Evolutionary conservation across 2,797 vertebrate genomes (phyloP).

Genomic region (Tangara arthus): DNA sequence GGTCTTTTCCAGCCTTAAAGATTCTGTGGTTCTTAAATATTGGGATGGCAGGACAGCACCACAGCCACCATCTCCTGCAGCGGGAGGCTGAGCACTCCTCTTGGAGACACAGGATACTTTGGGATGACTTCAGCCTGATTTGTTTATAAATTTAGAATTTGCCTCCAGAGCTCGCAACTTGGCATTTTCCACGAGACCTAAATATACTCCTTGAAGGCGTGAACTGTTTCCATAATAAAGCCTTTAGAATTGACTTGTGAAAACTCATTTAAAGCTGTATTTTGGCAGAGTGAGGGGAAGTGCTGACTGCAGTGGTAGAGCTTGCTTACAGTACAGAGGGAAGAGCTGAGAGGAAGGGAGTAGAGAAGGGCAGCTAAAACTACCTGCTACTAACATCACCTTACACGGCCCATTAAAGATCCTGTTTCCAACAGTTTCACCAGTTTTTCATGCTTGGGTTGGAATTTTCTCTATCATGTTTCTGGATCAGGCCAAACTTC

Average conservation of each 20-base stretch:
- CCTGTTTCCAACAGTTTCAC: not conserved
- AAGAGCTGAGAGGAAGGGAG: not conserved
- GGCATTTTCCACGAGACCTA: constrained; percentile 28
- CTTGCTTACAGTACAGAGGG: not conserved
- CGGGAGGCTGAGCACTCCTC: not conserved
- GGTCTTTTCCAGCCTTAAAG: not conserved
- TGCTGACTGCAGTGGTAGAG: not conserved
- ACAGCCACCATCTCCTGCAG: not conserved
- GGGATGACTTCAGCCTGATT: constrained; percentile 3
- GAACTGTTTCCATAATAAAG: constrained; percentile 28
- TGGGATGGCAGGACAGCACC: not conserved
- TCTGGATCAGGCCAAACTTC: not conserved
- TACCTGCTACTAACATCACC: not conserved
- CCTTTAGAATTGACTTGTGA: not conserved
- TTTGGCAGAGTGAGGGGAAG: not conserved
- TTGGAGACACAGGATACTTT: not conserved
- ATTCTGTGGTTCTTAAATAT: not conserved
- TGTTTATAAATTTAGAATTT: constrained; percentile 36
- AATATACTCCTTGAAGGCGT: constrained; percentile 28
- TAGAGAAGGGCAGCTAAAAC: not conserved
- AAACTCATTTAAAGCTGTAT: not conserved
- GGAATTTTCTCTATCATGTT: not conserved
- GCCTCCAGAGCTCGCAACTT: not conserved
- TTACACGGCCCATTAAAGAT: not conserved
- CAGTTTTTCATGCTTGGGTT: not conserved